Base-by-base conservation (phyloP, 2,888 invertebrate species). In the Dorcus parallelipipedus region DNA sequence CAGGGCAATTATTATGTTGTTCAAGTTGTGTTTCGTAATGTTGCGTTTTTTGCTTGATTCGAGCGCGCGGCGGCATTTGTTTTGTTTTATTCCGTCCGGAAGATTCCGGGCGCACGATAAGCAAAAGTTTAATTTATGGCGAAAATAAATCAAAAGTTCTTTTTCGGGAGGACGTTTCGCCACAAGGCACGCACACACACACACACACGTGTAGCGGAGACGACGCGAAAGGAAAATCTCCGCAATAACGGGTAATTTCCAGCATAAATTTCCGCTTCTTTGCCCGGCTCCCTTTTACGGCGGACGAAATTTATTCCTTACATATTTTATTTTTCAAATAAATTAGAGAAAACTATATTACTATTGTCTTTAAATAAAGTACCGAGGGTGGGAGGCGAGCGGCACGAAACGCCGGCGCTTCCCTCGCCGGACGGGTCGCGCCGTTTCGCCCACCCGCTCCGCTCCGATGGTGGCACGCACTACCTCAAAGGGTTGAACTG, bases 311-410 rank as follows among this genome's bases (percentile, higher is more conserved):
- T 64, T 65, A 65, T 67, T 63, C 62, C 45, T 43, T 54, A 63
- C 65, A 64, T 70, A 70, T 70, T 70, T 71, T 72, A 71, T 72
- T 71, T 71, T 69, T 68, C 66, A 70, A 66, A 67, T 71, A 71
- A 71, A 71, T 69, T 69, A 70, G 70, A 71, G 69, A 71, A 71
- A 71, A 70, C 67, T 69, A 68, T 69, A 72, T 69, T 67, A 61
- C 68, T 58, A 71, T 71, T 69, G 71, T 70, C 66, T 67, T 64
- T 65, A 67, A 66, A 67, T 69, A 69, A 68, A 69, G 66, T 67
- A 65, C 53, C 56, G 58, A 52, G 45, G 8, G 40, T 38, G 41
- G 52, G 50, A 47, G 49, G 51, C 47, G 51, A 55, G 63, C 59
- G 59, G 62, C 52, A 40, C 40, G 38, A 39, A 38, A 51, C 53